Base-by-base conservation (phyloP, 2,797 vertebrate genomes). In the Heliangelus exortis region DNA sequence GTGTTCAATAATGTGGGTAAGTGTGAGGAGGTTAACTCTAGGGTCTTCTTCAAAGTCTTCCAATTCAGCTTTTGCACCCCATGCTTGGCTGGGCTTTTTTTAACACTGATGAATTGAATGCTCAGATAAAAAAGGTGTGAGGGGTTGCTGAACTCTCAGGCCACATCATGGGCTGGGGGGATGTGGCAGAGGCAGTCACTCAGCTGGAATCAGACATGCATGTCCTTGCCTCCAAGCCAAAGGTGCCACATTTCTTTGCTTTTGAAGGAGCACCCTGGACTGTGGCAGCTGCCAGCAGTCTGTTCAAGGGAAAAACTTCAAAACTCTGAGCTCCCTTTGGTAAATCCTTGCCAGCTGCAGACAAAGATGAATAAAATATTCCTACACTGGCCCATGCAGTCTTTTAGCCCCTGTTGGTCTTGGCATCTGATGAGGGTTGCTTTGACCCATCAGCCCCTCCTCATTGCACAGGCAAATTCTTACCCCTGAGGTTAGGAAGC, bases 221-320 rank as follows among this genome's bases (percentile, higher is more conserved):
- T 62, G 22, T 14, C 36, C 31, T 31, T 57, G 31, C 33, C 51
- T 59, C 12, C 20, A 23, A 39, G 18, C 6, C 0, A 0, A 26
- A 20, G 3, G 3, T n/a, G 28, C 47, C 2, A 0, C 0, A 0
- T 78, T 89, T 45, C 71, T 68, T 80, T 62, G 25, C 6, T 41
- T 80, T 48, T 36, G 65, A 31, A 33, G 8, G 48, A 77, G 14
- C 12, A 16, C 54, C 15, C 17, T 53, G 45, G 13, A 17, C 26
- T 54, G 26, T 58, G 50, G 45, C n/a, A 65, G 36, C 25, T 92
- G 62, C 41, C 62, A 53, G 45, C 39, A 25, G 9, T 13, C 12
- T 73, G 16, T 65, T 90, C 26, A 31, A 45, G 36, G 28, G 6
- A 34, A 86, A 61, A 53, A 15, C 74, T 77, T 82, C 7, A 58